Evolutionary conservation across 2,888 invertebrate species (phyloP), one percentile per base, ranked within the genome.

Genomic region (Seira musarum): DNA sequence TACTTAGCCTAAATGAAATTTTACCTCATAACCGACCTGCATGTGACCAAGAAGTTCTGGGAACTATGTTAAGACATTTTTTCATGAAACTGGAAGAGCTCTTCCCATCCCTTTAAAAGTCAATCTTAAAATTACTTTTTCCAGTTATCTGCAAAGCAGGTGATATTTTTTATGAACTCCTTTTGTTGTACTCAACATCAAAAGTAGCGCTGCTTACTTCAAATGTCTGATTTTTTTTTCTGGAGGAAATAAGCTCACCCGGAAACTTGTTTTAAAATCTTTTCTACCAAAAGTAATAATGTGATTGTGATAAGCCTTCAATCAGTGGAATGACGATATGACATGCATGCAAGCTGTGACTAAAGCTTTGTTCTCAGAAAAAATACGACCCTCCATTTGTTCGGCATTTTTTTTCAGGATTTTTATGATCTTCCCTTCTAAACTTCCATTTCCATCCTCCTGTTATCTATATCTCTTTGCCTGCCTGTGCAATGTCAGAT

Each of bases 251-350:
- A 8, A 13, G 40, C 6, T 40, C 6, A 40, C 57, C n/a, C 3
- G 57, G 17, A 57, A 57, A 57, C 57, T n/a, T 15, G 57, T 57
- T 57, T 57, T 15, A 17, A n/a, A 57, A 57, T 57, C 10, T 57
- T 57, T 57, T 57, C n/a, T 57, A 5, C 57, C n/a, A n/a, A 57
- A 15, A 57, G 57, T 57, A 57, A 57, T 57, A 57, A 40, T 40
- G 40, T n/a, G 57, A 57, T 57, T 57, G 57, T 57, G 57, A 57
- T 57, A 57, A 57, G 57, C 57, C 10, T 57, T 57, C 40, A 40
- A 40, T 57, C 57, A 57, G n/a, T n/a, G n/a, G n/a, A n/a, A n/a
- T n/a, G n/a, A n/a, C n/a, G n/a, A n/a, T n/a, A n/a, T n/a, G n/a
- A n/a, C n/a, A n/a, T n/a, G n/a, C n/a, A 57, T 3, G 6, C n/a